Base-by-base conservation (phyloP, 1,140 invertebrate species). In the Eupeodes corollae region DNA sequence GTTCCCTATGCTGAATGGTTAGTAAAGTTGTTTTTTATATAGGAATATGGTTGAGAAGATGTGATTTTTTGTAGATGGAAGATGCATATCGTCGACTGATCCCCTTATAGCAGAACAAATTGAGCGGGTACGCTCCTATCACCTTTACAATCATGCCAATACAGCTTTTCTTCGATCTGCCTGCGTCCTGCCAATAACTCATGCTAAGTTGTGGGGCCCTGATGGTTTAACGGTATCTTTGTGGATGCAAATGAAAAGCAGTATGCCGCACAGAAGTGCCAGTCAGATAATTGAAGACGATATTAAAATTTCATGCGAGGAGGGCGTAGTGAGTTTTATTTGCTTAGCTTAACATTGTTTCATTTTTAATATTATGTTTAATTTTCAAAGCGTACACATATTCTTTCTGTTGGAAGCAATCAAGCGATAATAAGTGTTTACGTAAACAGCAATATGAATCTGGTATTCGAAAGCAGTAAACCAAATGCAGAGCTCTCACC, bases 341-440 rank as follows among this genome's bases (percentile, higher is more conserved):
- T 6, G 3, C 42, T 26, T 26, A 26, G 3, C 8, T 26, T 26
- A 41, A 5, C 13, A 26, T 5, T 43, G 5, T 43, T 43, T 30
- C n/a, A n/a, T 43, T 31, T 13, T 42, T 35, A 35, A 42, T n/a
- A 16, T 41, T 14, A 14, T 16, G 15, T 47, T n/a, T n/a, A n/a
- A n/a, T 42, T 45, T 0, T 12, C 45, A 16, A 30, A 66, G 63
- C 62, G 59, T 52, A 55, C 52, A 0, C 65, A 68, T 45, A 35
- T 68, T 3, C 30, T 68, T 5, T 68, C 65, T 2, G 37, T 68
- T 40, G 65, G 65, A 41, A 62, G 56, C 33, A 64, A 61, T 37
- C 59, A 63, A 35, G 55, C 56, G 3, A 56, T 68, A 54, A 45
- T 68, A 8, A 64, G 61, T 30, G 51, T 63, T 42, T 64, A 63